Percentiles rank a stretch among this genome's conserved stretches.
Evolutionary conservation across 2,888 invertebrate species (phyloP).

Genomic region (Drosophila ochracea): DNA sequence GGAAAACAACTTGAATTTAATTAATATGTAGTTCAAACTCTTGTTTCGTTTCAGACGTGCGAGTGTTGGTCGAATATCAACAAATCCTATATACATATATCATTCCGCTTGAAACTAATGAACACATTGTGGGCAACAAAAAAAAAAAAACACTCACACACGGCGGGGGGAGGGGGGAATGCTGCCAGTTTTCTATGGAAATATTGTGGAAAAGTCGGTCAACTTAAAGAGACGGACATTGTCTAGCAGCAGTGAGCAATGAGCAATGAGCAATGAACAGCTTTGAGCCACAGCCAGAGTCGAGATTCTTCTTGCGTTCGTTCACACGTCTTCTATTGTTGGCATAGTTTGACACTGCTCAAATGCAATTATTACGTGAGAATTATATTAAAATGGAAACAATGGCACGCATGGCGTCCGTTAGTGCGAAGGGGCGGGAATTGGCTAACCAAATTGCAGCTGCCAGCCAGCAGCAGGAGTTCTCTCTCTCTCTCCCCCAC

Average conservation of each 20-base stretch:
- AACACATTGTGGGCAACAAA: background rate
- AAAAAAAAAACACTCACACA: background rate
- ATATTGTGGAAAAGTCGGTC: constrained; percentile 20
- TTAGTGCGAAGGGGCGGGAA: background rate
- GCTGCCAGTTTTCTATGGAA: constrained; percentile 1
- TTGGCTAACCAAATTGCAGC: constrained; percentile 59
- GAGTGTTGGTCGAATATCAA: background rate
- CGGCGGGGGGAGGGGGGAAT: background rate
- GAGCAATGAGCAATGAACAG: background rate
- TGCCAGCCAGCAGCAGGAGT: constrained; percentile 46
- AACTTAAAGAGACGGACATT: constrained; percentile 20
- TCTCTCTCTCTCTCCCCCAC: background rate
- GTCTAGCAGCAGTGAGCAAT: background rate
- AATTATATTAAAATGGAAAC: constrained; percentile 82
- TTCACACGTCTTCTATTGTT: constrained; percentile 60
- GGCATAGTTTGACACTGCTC: constrained; percentile 70
- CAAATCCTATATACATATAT: background rate
- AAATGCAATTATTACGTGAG: constrained; percentile 83
- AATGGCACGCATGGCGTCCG: constrained; percentile 56
- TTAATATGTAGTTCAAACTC: constrained; percentile 1
- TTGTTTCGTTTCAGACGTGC: background rate
- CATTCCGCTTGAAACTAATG: constrained; percentile 2
- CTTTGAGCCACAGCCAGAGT: background rate
- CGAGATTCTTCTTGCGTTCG: constrained; percentile 22
- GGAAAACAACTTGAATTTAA: background rate